phyloP scores from a whole-genome alignment of 2,797 vertebrate species.

The Catharus ustulatus region DNA sequence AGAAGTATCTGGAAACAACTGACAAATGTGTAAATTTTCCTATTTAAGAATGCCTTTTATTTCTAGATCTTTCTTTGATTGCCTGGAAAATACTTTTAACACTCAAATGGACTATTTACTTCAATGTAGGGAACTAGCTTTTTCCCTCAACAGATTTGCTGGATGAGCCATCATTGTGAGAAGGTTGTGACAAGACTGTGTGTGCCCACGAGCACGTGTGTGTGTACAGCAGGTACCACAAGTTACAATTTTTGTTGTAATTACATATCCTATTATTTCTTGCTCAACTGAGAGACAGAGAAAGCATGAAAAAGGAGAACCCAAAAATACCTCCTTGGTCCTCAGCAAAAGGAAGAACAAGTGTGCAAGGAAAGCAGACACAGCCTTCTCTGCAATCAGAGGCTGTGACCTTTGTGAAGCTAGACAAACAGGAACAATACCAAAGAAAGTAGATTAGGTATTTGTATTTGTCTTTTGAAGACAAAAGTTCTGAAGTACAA shows the following conservation, averaged over 20 bases:
- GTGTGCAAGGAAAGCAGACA: not conserved
- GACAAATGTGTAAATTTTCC: not conserved
- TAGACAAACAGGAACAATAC: not conserved
- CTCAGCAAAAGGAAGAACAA: not conserved
- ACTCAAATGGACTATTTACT: not conserved
- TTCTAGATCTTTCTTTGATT: not conserved
- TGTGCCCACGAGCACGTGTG: not conserved
- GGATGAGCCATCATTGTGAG: not conserved
- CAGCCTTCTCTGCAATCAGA: not conserved
- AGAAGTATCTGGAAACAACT: not conserved
- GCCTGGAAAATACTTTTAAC: not conserved
- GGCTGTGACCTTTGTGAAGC: not conserved
- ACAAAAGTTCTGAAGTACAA: not conserved
- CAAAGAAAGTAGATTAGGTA: not conserved
- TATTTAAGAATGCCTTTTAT: not conserved
- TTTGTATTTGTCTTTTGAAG: constrained; percentile 7
- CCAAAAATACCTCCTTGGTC: not conserved
- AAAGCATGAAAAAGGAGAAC: not conserved
- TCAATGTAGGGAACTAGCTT: not conserved
- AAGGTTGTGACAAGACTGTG: not conserved
- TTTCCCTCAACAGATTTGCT: not conserved
- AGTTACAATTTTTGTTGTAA: not conserved
- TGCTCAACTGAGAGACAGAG: not conserved
- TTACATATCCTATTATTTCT: not conserved
- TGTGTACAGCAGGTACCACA: not conserved